Conservation (phyloP, 2,113 vertebrate genomes). For the Cebus imitator region DNA sequence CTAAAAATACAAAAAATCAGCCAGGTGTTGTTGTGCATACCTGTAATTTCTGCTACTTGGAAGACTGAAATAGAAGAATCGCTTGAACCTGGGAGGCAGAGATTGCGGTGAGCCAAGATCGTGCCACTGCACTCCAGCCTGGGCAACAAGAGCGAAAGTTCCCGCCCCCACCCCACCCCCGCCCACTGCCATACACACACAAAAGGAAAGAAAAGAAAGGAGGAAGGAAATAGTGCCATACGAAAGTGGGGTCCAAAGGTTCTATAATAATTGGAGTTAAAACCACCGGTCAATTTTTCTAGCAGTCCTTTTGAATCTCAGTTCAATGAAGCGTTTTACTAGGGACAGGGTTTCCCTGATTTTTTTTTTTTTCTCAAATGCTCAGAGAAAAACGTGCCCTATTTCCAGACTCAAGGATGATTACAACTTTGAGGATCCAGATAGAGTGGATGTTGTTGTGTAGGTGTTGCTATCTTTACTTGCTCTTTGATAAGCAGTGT, state of each 20-base stretch:
- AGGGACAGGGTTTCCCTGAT: background rate
- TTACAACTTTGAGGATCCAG: constrained; percentile 71
- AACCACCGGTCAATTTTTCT: background rate
- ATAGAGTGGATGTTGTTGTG: constrained; percentile 66
- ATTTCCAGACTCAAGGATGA: constrained; percentile 69
- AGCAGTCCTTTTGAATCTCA: background rate
- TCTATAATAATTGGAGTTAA: background rate
- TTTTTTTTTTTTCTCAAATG: background rate
- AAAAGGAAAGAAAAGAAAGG: too few species aligned
- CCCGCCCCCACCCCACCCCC: too few species aligned
- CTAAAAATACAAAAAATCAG: too few species aligned
- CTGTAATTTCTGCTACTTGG: too few species aligned
- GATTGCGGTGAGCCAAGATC: too few species aligned
- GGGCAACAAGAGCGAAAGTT: too few species aligned
- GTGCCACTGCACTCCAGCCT: too few species aligned
- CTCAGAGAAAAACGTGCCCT: constrained; percentile 9
- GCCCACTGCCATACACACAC: too few species aligned
- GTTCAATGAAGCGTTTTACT: background rate
- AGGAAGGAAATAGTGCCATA: background rate
- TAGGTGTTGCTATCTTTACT: constrained; percentile 74
- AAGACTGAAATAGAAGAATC: too few species aligned
- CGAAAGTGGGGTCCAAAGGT: background rate
- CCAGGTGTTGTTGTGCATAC: too few species aligned
- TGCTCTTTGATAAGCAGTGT: constrained; percentile 78
- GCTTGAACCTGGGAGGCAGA: too few species aligned